Conservation (phyloP, 1,140 invertebrate genomes). For the Venturia canescens region DNA sequence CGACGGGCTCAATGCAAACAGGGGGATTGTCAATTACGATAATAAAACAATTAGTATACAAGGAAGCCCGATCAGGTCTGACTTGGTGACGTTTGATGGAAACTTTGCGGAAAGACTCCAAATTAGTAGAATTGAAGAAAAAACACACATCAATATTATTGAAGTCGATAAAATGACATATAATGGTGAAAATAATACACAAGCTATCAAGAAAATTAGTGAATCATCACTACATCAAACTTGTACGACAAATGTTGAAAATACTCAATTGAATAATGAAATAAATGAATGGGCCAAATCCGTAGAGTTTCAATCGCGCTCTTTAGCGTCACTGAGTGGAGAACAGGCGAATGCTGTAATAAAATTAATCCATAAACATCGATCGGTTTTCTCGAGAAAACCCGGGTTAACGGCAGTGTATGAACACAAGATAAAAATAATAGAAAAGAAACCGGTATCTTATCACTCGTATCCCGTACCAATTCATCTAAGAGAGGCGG, state of each 20-base stretch:
- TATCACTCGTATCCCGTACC: constrained; percentile 57
- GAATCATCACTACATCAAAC: no score
- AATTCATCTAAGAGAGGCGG: constrained; percentile 15
- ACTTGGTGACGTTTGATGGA: constrained; percentile 24
- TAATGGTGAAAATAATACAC: no score
- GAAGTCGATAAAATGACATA: no score
- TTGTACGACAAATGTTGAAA: no score
- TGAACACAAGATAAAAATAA: constrained; percentile 51
- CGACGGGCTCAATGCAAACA: constrained; percentile 37
- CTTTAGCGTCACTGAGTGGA: constrained; percentile 20
- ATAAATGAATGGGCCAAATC: no score
- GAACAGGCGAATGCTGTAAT: neutral
- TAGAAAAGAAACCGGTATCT: constrained; percentile 42
- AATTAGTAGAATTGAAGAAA: neutral
- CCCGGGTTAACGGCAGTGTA: constrained; percentile 50
- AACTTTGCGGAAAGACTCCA: constrained; percentile 25
- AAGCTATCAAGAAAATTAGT: no score
- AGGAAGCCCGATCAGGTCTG: neutral
- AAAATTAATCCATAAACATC: constrained; percentile 18
- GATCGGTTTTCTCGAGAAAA: constrained; percentile 34
- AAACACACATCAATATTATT: neutral
- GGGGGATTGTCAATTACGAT: constrained; percentile 33
- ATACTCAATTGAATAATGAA: no score
- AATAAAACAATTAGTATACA: constrained; percentile 23
- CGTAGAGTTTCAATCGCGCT: constrained; percentile 22